These are phyloP conservation scores for Catharus ustulatus DNA, from an alignment of 2,797 vertebrate genomes.

Conservation along the genomic window DNA sequence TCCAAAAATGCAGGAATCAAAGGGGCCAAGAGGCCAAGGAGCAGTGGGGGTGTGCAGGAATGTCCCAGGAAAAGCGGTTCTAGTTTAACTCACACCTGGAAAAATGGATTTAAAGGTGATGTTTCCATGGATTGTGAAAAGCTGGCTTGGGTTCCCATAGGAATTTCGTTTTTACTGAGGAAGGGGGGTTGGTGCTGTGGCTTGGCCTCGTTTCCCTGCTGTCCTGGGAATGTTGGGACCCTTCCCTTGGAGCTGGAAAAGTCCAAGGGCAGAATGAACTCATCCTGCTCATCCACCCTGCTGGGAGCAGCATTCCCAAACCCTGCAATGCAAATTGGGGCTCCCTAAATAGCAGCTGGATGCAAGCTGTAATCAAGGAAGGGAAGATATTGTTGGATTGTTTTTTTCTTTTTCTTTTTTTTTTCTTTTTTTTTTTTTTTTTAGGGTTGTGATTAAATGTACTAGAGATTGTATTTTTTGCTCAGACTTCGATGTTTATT, in stretches of 20 bases:
- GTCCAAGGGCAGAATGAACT: neutral
- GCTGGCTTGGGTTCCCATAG: neutral
- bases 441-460: too few species aligned
- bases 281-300: neutral
- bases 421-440: too few species aligned
- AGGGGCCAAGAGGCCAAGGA: neutral
- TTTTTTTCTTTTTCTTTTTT: too few species aligned
- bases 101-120: accelerated
- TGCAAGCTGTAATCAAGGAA: neutral
- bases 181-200: neutral
- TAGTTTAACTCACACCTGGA: neutral
- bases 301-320: neutral
- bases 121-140: neutral
- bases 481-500: too few species aligned
- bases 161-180: neutral
- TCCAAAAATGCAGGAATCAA: neutral
- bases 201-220: neutral
- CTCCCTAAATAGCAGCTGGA: neutral
- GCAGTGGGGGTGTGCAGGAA: neutral
- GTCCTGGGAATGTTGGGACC: accelerated
- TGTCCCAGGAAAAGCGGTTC: accelerated
- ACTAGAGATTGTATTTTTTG: too few species aligned
- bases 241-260: neutral
- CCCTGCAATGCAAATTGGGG: neutral
- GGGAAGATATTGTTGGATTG: neutral